Evolutionary conservation across 2,888 invertebrate species (phyloP), one percentile per base, ranked within the genome.

Genomic region (Plusia festucae): DNA sequence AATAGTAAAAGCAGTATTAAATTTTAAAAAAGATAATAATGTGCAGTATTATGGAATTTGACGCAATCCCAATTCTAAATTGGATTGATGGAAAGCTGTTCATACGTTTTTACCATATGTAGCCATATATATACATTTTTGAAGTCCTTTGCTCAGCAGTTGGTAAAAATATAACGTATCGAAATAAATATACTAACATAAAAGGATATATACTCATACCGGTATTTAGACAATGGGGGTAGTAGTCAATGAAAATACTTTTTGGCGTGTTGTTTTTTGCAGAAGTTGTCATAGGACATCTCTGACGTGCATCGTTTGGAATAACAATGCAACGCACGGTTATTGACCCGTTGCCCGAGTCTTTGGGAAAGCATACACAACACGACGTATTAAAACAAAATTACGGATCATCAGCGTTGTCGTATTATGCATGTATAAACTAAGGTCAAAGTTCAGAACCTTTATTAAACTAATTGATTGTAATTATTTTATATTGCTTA

Each of bases 361-460:
- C 46, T 20, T 49, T 20, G 18, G 9, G 46, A 49, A 49, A 0
- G 20, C 20, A 18, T 49, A 0, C 16, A 40, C 40, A 40, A 49
- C 0, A n/a, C n/a, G 7, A 40, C 5, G n/a, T n/a, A n/a, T 40
- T n/a, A 40, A 15, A 34, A 15, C 15, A 13, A 13, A n/a, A 4
- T 2, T 40, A 15, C 40, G 40, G 40, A 40, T 40, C 6, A 30
- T 9, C 9, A 30, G 9, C 8, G 0, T 7, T 9, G 9, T 24
- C 24, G 5, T 24, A 24, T 24, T 3, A 24, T 34, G 13, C 13
- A 34, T 34, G 15, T 15, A 34, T 0, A 34, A 34, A 2, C 40
- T 40, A 40, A n/a, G 40, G 15, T 40, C n/a, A 40, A 40, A 40
- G 40, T 40, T 40, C 40, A n/a, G n/a, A 40, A 40, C 40, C 40